Evolutionary conservation across 2,888 invertebrate genomes (phyloP), one percentile per base, ranked within the genome.

Genomic region (Agapostemon virescens): DNA sequence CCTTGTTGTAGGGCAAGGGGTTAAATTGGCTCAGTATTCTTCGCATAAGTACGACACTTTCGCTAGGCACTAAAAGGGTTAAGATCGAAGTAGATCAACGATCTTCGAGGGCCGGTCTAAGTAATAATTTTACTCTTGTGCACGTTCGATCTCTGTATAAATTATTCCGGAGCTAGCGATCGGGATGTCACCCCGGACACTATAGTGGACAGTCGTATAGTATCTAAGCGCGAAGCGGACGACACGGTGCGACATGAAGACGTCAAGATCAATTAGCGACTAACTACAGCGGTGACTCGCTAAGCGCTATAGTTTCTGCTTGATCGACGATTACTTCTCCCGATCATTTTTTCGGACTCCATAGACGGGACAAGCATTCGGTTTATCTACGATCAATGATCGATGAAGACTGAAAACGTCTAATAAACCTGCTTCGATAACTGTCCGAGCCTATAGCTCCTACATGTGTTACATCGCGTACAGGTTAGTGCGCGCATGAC

Each of bases 361-460:
- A 1, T 36, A 11, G 36, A 33, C 7, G 36, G 33, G 36, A 20
- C 63, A n/a, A 36, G 36, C 36, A 33, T 20, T 33, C 33, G 4
- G 63, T 36, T 63, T 63, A 63, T 63, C 63, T 63, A 36, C 63
- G 36, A 63, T 63, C 63, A 63, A 63, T 63, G 63, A 63, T 63
- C 63, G 63, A 63, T 63, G 63, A 63, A 33, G 63, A 63, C 36
- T 33, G 63, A 63, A 63, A 63, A 36, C 63, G 36, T 63, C 63
- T 33, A 63, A 63, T 63, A 63, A 63, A 63, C 63, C 33, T 63
- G 63, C 63, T 33, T 33, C n/a, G 36, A 33, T 63, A 36, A 36
- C 36, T 63, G 63, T 36, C 36, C n/a, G 20, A 1, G 20, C 0
- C 61, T 36, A 3, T 13, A 63, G 36, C 33, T 36, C 7, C 11